phyloP scores from a whole-genome alignment of 2,888 invertebrate species.

The Vanessa cardui region DNA sequence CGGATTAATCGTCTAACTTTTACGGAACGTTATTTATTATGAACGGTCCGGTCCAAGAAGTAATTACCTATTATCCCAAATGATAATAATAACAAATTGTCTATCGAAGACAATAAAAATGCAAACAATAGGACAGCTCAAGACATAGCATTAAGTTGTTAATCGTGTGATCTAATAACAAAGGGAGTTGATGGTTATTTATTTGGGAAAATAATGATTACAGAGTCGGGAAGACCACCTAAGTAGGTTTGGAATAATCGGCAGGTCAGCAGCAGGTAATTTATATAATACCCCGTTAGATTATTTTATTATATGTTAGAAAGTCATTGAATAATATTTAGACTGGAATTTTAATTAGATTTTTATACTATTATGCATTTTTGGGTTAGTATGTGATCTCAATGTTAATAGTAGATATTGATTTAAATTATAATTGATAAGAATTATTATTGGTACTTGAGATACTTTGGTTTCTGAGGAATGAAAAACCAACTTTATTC shows the following conservation, averaged over 20 bases:
- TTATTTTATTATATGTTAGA: too few species aligned
- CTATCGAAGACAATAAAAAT: conserved; percentile 29
- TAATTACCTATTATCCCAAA: conserved; percentile 20
- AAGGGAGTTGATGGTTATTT: conserved; percentile 43
- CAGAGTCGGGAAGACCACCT: conserved; percentile 43
- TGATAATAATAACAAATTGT: conserved; percentile 31
- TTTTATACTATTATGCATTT: too few species aligned
- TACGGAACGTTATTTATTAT: conserved; percentile 8
- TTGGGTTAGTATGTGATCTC: too few species aligned
- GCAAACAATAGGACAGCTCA: conserved; percentile 32
- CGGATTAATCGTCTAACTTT: conserved; percentile 11
- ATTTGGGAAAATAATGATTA: conserved; percentile 51
- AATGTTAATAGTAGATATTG: too few species aligned
- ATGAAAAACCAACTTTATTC: too few species aligned
- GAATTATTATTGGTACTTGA: too few species aligned
- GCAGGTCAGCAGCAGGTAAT: conserved; percentile 6
- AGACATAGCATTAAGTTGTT: conserved; percentile 30
- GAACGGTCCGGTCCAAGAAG: conserved; percentile 6
- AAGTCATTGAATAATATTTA: too few species aligned
- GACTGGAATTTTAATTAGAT: too few species aligned
- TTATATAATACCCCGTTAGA: too few species aligned
- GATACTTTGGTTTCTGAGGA: too few species aligned
- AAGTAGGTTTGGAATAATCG: conserved; percentile 37
- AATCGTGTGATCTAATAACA: conserved; percentile 38
- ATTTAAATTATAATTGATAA: too few species aligned